Conservation (phyloP, 2,797 vertebrate species). For the Meda fulgida region DNA sequence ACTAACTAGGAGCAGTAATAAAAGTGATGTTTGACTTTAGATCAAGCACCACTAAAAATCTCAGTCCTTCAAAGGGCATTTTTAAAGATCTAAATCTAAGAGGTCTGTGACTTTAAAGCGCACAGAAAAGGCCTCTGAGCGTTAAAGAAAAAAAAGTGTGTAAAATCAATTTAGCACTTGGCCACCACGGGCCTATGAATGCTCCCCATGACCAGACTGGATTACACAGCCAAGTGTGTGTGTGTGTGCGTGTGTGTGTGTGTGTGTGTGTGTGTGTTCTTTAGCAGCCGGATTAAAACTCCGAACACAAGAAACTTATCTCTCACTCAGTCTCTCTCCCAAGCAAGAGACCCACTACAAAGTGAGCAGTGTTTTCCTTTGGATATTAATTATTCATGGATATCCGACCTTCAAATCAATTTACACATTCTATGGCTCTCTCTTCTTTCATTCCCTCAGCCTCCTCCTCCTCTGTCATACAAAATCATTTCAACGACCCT, state of each 20-base stretch:
- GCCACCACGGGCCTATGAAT: slow-evolving; percentile 33
- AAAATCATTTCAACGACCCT: slow-evolving; percentile 26
- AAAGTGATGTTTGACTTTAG: neutral
- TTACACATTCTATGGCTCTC: slow-evolving; percentile 58
- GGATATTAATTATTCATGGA: slow-evolving; percentile 66
- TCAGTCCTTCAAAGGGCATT: neutral
- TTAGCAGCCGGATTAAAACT: slow-evolving; percentile 50
- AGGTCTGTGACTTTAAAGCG: slow-evolving; percentile 37
- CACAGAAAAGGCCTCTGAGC: slow-evolving; percentile 36
- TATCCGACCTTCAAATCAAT: slow-evolving; percentile 70
- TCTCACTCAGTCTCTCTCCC: slow-evolving; percentile 26
- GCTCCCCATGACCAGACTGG: slow-evolving; percentile 44
- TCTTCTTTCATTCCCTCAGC: slow-evolving; percentile 19
- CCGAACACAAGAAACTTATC: slow-evolving; percentile 40
- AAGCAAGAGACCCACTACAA: slow-evolving; percentile 53
- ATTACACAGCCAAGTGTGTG: slow-evolving; percentile 50
- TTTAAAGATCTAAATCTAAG: slow-evolving; percentile 21
- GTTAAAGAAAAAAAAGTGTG: slow-evolving; percentile 57
- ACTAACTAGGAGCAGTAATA: neutral
- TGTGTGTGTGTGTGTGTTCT: slow-evolving; percentile 9
- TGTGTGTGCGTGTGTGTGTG: neutral
- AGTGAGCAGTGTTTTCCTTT: slow-evolving; percentile 56
- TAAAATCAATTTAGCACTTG: slow-evolving; percentile 70
- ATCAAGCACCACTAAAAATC: neutral
- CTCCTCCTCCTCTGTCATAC: slow-evolving; percentile 6